These are phyloP conservation scores for Pseudopleuronectes americanus DNA, from an alignment of 2,797 vertebrate genomes.

Conservation along the genomic window DNA sequence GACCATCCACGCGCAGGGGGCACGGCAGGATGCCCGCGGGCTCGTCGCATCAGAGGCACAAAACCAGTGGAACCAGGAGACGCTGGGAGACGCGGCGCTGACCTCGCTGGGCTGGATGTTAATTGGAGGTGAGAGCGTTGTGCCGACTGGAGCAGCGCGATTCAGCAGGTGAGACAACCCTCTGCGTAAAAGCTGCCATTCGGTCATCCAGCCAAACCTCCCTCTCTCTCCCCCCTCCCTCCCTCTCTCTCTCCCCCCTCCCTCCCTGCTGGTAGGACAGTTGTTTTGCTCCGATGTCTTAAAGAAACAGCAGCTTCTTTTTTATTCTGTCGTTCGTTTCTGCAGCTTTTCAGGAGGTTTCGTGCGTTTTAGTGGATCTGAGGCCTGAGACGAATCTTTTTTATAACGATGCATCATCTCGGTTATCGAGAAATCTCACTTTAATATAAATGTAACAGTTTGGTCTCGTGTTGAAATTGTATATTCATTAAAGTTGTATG, in stretches of 20 bases:
- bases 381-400: no score
- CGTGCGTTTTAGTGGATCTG: no score
- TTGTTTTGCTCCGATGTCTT: slow-evolving; percentile 79
- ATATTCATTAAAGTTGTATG: no score
- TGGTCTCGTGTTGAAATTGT: no score
- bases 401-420: no score
- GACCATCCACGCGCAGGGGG: slow-evolving; percentile 52
- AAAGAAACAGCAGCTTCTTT: slow-evolving; percentile 81
- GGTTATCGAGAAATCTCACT: no score
- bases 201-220: slow-evolving; percentile 74
- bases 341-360: slow-evolving; percentile 13
- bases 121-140: slow-evolving; percentile 75
- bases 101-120: slow-evolving; percentile 68
- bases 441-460: no score
- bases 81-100: slow-evolving; percentile 57
- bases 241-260: slow-evolving; percentile 14
- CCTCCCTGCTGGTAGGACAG: slow-evolving; percentile 57
- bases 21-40: slow-evolving; percentile 34
- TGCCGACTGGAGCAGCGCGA: slow-evolving; percentile 75
- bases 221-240: neutral
- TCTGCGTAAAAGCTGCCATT: slow-evolving; percentile 84
- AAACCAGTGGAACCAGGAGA: neutral
- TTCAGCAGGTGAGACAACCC: slow-evolving; percentile 86
- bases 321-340: slow-evolving; percentile 2
- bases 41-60: slow-evolving; percentile 43